Percentiles rank a stretch among this genome's conserved stretches.
These are phyloP conservation scores for Salticus scenicus DNA, from an alignment of 2,888 invertebrate genomes.

Conservation along the genomic window DNA sequence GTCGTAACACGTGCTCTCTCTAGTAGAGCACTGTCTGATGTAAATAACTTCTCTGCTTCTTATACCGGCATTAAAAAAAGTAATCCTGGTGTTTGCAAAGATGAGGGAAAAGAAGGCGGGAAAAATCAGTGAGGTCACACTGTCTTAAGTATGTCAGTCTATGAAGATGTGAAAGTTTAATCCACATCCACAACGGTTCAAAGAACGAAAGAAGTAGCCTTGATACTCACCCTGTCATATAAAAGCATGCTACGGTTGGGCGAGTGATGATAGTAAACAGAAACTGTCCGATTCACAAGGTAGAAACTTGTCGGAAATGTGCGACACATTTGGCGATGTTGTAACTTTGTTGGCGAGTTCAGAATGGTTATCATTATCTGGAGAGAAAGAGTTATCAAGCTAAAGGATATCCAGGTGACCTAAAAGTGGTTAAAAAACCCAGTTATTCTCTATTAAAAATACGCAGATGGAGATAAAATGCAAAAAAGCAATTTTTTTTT, in stretches of 20 bases:
- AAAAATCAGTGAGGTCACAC: constrained; percentile 47
- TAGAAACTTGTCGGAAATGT: neutral
- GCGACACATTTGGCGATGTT: too few species aligned
- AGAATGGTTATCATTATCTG: too few species aligned
- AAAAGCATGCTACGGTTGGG: constrained; percentile 42
- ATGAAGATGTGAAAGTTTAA: constrained; percentile 51
- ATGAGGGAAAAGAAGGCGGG: constrained; percentile 15
- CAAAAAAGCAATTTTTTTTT: too few species aligned
- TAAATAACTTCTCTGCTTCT: constrained; percentile 23
- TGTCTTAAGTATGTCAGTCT: constrained; percentile 53
- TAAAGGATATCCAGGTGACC: too few species aligned
- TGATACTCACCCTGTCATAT: constrained; percentile 29
- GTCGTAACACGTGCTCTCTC: neutral
- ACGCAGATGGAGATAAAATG: too few species aligned
- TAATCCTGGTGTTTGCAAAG: constrained; percentile 16
- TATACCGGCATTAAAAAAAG: constrained; percentile 49
- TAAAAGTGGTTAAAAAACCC: too few species aligned
- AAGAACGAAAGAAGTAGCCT: constrained; percentile 50
- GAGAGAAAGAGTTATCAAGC: too few species aligned
- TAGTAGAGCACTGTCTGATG: constrained; percentile 31
- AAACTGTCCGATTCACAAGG: constrained; percentile 3
- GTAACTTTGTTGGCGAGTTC: too few species aligned
- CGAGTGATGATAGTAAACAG: constrained; percentile 14
- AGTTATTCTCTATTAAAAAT: too few species aligned
- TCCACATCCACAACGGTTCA: constrained; percentile 26